phyloP scores from a whole-genome alignment of 2,797 vertebrate species.

The Gymnoscopelus microlampas region DNA sequence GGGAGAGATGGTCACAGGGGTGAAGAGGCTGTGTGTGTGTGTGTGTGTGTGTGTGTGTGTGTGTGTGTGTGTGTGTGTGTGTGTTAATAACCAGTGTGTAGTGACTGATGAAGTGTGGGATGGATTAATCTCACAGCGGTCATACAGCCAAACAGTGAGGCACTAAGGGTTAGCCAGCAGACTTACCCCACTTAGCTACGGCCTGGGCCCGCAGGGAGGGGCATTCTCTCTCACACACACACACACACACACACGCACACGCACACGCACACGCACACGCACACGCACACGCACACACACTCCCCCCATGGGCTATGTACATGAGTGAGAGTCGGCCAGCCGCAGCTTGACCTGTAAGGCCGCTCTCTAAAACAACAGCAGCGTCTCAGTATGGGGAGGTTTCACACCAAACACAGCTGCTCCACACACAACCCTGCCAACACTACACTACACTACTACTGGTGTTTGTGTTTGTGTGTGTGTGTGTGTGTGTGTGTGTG shows the following conservation, averaged over 20 bases:
- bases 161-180: conserved; percentile 71
- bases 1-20: conserved; percentile 59
- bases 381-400: conserved; percentile 54
- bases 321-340: conserved; percentile 57
- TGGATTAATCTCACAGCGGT: conserved; percentile 76
- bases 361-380: conserved; percentile 63
- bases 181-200: conserved; percentile 72
- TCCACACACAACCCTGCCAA: conserved; percentile 25
- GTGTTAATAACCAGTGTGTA: conserved; percentile 74
- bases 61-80: conserved; percentile 28
- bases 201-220: conserved; percentile 63
- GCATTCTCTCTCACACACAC: conserved; percentile 17
- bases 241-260: background rate
- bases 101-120: conserved; percentile 79
- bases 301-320: conserved; percentile 50
- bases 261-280: background rate
- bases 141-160: conserved; percentile 69
- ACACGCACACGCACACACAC: background rate
- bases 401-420: conserved; percentile 69
- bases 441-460: conserved; percentile 9
- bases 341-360: conserved; percentile 72
- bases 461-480: background rate
- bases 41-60: conserved; percentile 44
- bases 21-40: conserved; percentile 49
- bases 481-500: background rate